Evolutionary conservation across 2,797 vertebrate species (phyloP), one percentile per base, ranked within the genome.

Genomic region (Ctenosaura bakeri): DNA sequence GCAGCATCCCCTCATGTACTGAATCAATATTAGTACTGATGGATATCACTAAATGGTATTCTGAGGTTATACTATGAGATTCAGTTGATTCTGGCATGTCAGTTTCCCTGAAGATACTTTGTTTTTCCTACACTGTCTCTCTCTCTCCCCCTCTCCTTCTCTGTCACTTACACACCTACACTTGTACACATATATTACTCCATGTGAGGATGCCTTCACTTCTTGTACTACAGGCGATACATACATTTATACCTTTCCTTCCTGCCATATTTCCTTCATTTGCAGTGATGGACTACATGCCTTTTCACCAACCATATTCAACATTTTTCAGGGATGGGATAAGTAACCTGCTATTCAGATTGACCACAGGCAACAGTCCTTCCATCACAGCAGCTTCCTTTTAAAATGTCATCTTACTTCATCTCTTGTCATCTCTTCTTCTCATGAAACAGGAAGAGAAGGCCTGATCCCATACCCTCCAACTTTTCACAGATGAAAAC

Each of bases 41-140:
- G 59, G 1, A 4, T 0, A 0, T 32, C 46, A 90, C 35, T 52
- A 80, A 74, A 64, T 56, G 86, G 73, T 69, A 26, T 64, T 88
- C 8, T 62, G 35, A 90, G 59, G 1, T 10, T 84, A 90, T 54
- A 29, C 46, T 86, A 16, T 38, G 38, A 78, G 66, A 35, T 85
- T 91, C 79, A 87, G 26, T 24, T 69, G 79, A 90, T 86, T 5
- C 62, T 71, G 50, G 0, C 1, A 64, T 62, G 59, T 5, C 10
- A 18, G 35, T 80, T 73, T 86, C 90, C 78, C 83, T 84, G 64
- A 69, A 84, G 83, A 69, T 16, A 50, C 32, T 69, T 18, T 38
- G 8, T 46, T 26, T 84, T 26, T 50, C 42, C 3, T 42, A 16
- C 64, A 12, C 6, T 18, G 4, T 5, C 7, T 13, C 29, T 64